A percentile compares a stretch with the other conserved stretches of the same genome.
These are phyloP conservation scores for Papilio aristodemus DNA, from an alignment of 1,140 invertebrate species.

Conservation along the genomic window DNA sequence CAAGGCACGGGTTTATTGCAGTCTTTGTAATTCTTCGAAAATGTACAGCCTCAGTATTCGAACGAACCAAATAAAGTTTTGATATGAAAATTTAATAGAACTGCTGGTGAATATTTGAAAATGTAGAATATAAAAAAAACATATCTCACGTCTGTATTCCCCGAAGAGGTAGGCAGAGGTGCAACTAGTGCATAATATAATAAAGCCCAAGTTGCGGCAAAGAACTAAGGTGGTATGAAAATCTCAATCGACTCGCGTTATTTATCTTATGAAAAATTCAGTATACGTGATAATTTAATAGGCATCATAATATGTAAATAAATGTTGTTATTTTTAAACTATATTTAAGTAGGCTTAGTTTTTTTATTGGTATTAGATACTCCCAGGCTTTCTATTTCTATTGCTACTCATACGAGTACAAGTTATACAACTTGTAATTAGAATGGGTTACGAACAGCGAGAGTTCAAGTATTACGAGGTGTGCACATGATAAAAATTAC, in stretches of 20 bases:
- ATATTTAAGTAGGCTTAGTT: too few relatives aligned
- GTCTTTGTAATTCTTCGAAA: constrained; percentile 3
- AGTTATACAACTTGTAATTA: too few relatives aligned
- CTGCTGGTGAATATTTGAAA: background rate
- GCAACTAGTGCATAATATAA: too few relatives aligned
- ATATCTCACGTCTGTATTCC: too few relatives aligned
- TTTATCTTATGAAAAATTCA: background rate
- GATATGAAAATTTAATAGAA: constrained; percentile 11
- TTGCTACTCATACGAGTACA: too few relatives aligned
- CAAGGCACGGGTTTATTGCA: background rate
- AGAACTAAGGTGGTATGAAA: background rate
- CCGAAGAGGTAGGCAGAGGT: too few relatives aligned
- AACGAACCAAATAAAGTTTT: background rate
- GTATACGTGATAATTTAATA: background rate
- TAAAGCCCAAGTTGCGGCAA: background rate
- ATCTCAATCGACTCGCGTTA: background rate
- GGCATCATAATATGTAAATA: background rate
- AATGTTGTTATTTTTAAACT: too few relatives aligned
- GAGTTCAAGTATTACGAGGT: too few relatives aligned
- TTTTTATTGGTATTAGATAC: too few relatives aligned
- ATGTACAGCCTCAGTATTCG: background rate
- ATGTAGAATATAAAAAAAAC: background rate
- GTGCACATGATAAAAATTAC: too few relatives aligned
- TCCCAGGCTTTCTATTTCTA: too few relatives aligned
- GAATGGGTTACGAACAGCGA: too few relatives aligned